A percentile compares a stretch with the other conserved stretches of the same genome.
Evolutionary conservation across 1,140 invertebrate genomes (phyloP).

Genomic region (Ostrea edulis): DNA sequence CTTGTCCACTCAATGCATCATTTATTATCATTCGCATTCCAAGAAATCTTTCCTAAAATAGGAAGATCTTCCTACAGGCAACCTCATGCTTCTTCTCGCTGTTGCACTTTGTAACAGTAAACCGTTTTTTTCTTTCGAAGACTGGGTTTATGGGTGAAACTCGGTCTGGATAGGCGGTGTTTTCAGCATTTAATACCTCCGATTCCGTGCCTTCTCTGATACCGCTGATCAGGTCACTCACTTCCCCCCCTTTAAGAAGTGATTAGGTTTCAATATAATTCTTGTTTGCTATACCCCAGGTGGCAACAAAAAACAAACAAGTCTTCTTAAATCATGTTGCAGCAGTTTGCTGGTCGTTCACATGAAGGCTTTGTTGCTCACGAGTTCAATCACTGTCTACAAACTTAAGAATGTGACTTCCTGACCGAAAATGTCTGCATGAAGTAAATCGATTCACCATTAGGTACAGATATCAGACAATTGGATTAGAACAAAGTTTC

Average conservation of each 20-base stretch:
- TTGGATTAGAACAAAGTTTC: no score
- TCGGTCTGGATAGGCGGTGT: not conserved
- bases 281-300: not conserved
- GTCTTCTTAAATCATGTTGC: not conserved
- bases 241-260: not conserved
- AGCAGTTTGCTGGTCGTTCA: constrained; percentile 12
- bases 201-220: not conserved
- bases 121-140: not conserved
- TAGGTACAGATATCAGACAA: no score
- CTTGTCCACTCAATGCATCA: constrained; percentile 3
- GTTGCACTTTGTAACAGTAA: not conserved
- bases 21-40: constrained; percentile 27
- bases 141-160: not conserved
- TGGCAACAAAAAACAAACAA: constrained; percentile 32
- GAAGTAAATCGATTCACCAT: not conserved
- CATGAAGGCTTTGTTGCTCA: not conserved
- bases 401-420: not conserved
- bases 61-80: not conserved
- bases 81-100: not conserved
- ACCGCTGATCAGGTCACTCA: not conserved
- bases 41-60: not conserved
- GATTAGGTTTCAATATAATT: constrained; percentile 32
- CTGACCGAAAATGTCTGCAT: not conserved
- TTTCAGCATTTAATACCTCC: not conserved
- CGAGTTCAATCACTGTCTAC: constrained; percentile 18